Evolutionary conservation across 2,797 vertebrate genomes (phyloP), one percentile per base, ranked within the genome.

Genomic region (Poecilia picta): DNA sequence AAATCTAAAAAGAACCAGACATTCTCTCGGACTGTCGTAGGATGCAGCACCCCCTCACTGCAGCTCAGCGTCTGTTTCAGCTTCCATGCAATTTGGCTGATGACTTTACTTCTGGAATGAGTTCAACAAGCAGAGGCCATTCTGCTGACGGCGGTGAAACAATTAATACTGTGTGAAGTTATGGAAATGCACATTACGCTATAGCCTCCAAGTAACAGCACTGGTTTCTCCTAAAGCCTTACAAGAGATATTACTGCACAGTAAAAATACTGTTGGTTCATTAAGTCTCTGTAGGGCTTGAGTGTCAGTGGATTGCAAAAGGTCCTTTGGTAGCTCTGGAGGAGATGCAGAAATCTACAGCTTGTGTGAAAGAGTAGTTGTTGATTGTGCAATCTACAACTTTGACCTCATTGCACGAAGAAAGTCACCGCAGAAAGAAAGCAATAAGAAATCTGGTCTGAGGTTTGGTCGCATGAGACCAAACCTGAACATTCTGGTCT

Each of bases 141-240:
- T 94, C 90, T 94, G 94, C 95, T 96, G 95, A 95, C 89, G 85
- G 91, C 57, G 81, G 87, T 92, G 90, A 94, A 95, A 95, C 93
- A 94, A 94, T 94, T 93, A 95, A 95, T 95, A 92, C 90, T 83
- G 90, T 90, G 92, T 93, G 91, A 94, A 95, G 92, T 94, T 94
- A 94, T 93, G 93, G 93, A 90, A 88, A 90, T 73, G 83, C 81
- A 88, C 89, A 91, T 91, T 74, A 87, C 85, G 88, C 88, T 91
- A 51, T 23, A 91, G 84, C 85, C 74, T 80, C 82, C 49, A 74
- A 66, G 79, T 81, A 75, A 77, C 78, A 83, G 72, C 83, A 70
- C 73, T 81, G 76, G 84, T 81, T 82, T 88, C 41, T 28, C 41
- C 12, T 28, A 15, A 28, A 43, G 85, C 80, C 74, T 81, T 78